phyloP scores from a whole-genome alignment of 2,797 vertebrate genomes.

The Chromobotia macracanthus region DNA sequence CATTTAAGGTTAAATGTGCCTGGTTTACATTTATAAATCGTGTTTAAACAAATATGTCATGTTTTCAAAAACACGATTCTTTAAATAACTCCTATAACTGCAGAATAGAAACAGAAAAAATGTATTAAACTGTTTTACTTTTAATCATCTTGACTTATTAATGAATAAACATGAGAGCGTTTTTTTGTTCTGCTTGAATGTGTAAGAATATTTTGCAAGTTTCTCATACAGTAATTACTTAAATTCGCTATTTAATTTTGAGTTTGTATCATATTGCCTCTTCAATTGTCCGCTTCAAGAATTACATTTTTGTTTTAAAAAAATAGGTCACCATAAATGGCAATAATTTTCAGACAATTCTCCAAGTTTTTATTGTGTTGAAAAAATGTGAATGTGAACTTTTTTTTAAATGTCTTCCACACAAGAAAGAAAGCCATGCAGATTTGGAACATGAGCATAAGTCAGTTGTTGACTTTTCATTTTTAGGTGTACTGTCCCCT shows the following conservation, averaged over 20 bases:
- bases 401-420: too few species aligned
- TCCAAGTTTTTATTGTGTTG: neutral
- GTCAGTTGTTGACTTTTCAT: too few species aligned
- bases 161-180: neutral
- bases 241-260: too few species aligned
- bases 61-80: neutral
- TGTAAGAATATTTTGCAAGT: neutral
- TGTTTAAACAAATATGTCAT: neutral
- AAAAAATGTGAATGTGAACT: neutral
- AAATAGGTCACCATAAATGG: neutral
- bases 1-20: neutral
- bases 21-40: slow-evolving; percentile 5
- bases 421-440: neutral
- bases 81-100: neutral
- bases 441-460: neutral
- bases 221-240: neutral
- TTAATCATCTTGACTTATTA: neutral
- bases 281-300: neutral
- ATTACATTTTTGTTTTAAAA: neutral
- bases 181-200: neutral
- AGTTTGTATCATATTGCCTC: too few species aligned
- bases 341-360: neutral
- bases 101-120: neutral
- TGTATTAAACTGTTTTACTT: neutral
- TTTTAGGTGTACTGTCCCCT: neutral